phyloP scores from a whole-genome alignment of 2,113 vertebrate species.

The Scomber japonicus region DNA sequence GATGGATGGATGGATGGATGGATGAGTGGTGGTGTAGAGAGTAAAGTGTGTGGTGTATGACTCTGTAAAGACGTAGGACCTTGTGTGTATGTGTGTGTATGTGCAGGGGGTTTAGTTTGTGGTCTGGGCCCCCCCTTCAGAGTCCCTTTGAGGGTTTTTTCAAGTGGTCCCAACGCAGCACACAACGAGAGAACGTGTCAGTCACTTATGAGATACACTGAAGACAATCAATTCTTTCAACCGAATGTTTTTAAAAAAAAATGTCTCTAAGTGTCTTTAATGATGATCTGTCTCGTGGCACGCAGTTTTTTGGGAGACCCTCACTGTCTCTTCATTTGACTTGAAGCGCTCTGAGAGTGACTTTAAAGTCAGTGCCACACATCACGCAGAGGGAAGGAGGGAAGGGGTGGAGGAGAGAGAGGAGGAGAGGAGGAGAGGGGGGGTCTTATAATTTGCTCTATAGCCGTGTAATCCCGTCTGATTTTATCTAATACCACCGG shows the following conservation, averaged over 20 bases:
- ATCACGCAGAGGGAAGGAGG: neutral
- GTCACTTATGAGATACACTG: neutral
- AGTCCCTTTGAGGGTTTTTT: neutral
- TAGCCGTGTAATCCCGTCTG: slow-evolving; percentile 96
- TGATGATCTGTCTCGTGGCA: too few species aligned
- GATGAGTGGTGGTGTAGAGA: neutral
- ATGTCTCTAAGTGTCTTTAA: too few species aligned
- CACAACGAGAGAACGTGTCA: neutral
- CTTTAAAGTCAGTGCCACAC: slow-evolving; percentile 4
- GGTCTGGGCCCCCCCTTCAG: slow-evolving; percentile 22
- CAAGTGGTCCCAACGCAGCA: neutral
- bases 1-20: slow-evolving; percentile 51
- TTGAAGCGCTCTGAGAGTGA: neutral
- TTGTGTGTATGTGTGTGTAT: neutral
- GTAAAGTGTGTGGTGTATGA: neutral
- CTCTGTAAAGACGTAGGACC: slow-evolving; percentile 1
- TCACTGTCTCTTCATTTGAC: neutral
- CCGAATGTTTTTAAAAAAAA: neutral
- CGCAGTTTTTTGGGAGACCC: neutral
- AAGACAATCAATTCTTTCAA: neutral
- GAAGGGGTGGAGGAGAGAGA: neutral
- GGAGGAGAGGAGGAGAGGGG: slow-evolving; percentile 62
- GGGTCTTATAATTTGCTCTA: slow-evolving; percentile 89
- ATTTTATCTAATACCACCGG: slow-evolving; percentile 97
- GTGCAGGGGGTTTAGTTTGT: neutral